Evolutionary conservation across 2,113 vertebrate genomes (phyloP).

Genomic region (Aptenodytes patagonicus): DNA sequence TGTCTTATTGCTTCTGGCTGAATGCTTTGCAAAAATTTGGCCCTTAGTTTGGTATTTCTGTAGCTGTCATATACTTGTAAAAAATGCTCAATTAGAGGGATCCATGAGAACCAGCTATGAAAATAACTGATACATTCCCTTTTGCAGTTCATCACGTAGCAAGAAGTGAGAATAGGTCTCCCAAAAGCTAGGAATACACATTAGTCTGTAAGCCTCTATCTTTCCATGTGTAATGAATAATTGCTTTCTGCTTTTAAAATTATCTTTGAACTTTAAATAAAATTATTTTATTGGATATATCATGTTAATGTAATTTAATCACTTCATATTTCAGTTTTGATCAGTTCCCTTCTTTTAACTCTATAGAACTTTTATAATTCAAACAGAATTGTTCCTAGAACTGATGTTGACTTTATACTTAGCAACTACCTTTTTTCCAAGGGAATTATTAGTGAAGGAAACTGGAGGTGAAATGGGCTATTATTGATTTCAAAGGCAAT

Average conservation of each 20-base stretch:
- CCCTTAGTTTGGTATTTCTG: not conserved
- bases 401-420: not conserved
- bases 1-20: not conserved
- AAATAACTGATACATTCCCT: not conserved
- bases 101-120: not conserved
- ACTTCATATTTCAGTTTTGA: not conserved
- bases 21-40: not conserved
- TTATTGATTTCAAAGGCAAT: conserved; percentile 8
- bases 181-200: not conserved
- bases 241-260: conserved; percentile 3
- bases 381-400: not conserved
- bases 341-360: not conserved
- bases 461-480: not conserved
- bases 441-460: not conserved
- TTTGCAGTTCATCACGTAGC: not conserved
- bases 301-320: not conserved
- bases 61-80: not conserved
- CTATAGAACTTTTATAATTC: not conserved
- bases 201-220: not conserved
- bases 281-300: not conserved
- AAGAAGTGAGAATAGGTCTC: not conserved
- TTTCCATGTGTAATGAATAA: not conserved
- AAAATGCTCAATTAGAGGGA: not conserved
- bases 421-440: not conserved
- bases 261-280: not conserved